Evolutionary conservation across 2,888 invertebrate species (phyloP), one percentile per base, ranked within the genome.

Genomic region (Nomada fabriciana): DNA sequence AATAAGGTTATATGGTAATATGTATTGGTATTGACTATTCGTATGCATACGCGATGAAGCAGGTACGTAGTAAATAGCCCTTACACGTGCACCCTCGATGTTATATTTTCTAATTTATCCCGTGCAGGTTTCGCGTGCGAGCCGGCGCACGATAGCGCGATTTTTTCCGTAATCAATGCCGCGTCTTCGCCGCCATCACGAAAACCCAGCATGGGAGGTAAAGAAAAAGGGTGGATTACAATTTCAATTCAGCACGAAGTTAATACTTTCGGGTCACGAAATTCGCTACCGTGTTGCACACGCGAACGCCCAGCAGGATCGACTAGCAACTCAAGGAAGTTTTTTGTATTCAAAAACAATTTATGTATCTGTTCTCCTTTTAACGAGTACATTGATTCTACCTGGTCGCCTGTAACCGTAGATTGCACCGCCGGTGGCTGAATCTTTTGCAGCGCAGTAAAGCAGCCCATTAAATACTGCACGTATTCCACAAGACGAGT

Each of bases 211-310:
- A 43, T 43, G n/a, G 23, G 7, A 5, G 52, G 42, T 23, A 15
- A n/a, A 7, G 20, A 20, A 63, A 43, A 63, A 10, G 36, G 67
- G 64, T 73, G 61, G 43, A 55, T n/a, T 55, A 68, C 55, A 73
- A 80, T 70, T 80, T 68, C 65, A 69, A 76, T 76, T 64, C 23
- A 72, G 43, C 73, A 36, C 76, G 60, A 80, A 85, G 76, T 63
- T 59, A 75, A 64, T 78, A 70, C 71, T 60, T 82, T 77, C 55
- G 76, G 74, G 78, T 86, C 83, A 78, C 76, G 83, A 76, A 61
- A 47, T 65, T 59, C 47, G 59, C 76, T 78, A 76, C 65, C 25
- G 74, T 71, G 76, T 65, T 76, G 67, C 67, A 63, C 80, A 80
- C 80, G 86, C 83, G 77, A 84, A 65, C 11, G 52, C 18, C 20